Evolutionary conservation across 2,113 vertebrate species (phyloP).

Genomic region (Callospermophilus lateralis): DNA sequence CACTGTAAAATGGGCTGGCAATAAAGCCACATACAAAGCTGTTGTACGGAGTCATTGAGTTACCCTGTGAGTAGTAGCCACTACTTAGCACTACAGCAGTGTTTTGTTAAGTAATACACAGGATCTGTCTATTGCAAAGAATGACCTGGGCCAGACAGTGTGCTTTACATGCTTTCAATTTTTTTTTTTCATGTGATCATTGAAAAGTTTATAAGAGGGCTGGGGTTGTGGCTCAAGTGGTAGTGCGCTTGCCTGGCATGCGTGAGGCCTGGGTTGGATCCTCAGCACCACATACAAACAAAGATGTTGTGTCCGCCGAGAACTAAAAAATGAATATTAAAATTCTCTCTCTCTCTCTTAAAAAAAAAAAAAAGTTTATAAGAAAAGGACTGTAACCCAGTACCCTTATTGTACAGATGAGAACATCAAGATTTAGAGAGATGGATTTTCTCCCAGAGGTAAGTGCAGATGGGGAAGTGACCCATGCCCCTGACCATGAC

Average conservation of each 20-base stretch:
- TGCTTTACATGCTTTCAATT: not conserved
- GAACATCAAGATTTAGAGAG: not conserved
- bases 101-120: not conserved
- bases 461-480: not conserved
- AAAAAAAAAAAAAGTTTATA: not conserved
- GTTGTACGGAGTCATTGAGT: not conserved
- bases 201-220: not conserved
- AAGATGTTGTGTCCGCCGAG: no score
- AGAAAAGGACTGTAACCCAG: not conserved
- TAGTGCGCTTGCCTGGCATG: no score
- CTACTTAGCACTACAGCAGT: not conserved
- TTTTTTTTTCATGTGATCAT: conserved; percentile 5
- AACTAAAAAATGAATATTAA: no score
- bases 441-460: not conserved
- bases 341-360: no score
- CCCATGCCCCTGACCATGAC: fast-evolving
- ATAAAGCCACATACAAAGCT: not conserved
- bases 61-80: not conserved
- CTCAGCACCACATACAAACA: no score
- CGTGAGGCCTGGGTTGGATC: no score
- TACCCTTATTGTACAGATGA: not conserved
- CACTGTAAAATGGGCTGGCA: not conserved
- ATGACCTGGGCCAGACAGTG: not conserved
- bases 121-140: not conserved
- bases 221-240: no score